Evolutionary conservation across 2,797 vertebrate genomes (phyloP).

Genomic region (Champsocephalus esox): DNA sequence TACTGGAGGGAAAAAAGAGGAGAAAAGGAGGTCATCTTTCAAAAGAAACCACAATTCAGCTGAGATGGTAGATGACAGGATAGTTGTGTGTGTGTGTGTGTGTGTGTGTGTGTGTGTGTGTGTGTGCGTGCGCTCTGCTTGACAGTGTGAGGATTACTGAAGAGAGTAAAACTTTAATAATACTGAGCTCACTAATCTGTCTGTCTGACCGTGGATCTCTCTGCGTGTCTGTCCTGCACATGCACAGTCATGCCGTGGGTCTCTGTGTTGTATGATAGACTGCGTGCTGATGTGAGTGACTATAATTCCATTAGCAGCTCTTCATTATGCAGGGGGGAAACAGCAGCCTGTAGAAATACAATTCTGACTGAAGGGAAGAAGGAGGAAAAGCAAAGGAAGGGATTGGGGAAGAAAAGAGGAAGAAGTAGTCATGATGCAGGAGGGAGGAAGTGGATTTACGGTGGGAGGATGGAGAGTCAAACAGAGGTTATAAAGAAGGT

Average conservation of each 20-base stretch:
- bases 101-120: slow-evolving; percentile 21
- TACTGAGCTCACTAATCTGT: slow-evolving; percentile 66
- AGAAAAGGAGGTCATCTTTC: slow-evolving; percentile 53
- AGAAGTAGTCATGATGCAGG: background rate
- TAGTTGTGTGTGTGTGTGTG: background rate
- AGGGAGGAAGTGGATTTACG: background rate
- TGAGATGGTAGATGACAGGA: slow-evolving; percentile 25
- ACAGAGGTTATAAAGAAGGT: background rate
- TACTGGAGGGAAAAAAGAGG: slow-evolving; percentile 12
- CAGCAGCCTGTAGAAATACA: slow-evolving; percentile 29
- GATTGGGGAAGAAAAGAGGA: slow-evolving; percentile 19
- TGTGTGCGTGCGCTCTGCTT: background rate
- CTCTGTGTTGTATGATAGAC: slow-evolving; percentile 21
- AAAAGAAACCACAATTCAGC: slow-evolving; percentile 40
- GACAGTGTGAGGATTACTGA: slow-evolving; percentile 64
- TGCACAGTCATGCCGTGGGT: slow-evolving; percentile 17
- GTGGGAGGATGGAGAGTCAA: slow-evolving; percentile 2
- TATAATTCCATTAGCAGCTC: slow-evolving; percentile 66
- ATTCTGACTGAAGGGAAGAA: slow-evolving; percentile 37
- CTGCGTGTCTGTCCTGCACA: slow-evolving; percentile 35
- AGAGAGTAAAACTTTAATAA: slow-evolving; percentile 66
- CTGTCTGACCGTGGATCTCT: slow-evolving; percentile 32
- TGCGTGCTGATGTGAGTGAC: slow-evolving; percentile 35
- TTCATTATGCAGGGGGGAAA: slow-evolving; percentile 28
- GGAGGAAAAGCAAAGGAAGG: slow-evolving; percentile 23